These are phyloP conservation scores for Spodoptera frugiperda DNA, from an alignment of 1,140 invertebrate species.

Conservation along the genomic window DNA sequence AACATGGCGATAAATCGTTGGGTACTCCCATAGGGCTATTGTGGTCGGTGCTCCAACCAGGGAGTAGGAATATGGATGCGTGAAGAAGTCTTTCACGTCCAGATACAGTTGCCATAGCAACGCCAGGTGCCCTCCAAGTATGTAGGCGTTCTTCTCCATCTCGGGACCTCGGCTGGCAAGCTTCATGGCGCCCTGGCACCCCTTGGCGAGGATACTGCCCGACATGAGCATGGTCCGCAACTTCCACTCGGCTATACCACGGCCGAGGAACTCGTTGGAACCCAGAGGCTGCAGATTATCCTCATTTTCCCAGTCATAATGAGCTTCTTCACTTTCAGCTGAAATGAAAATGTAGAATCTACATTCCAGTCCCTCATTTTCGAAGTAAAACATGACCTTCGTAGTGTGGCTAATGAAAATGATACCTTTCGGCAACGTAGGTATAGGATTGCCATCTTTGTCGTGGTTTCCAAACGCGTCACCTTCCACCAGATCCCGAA, in stretches of 20 bases:
- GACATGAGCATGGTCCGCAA: conserved; percentile 91
- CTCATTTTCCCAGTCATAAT: conserved; percentile 75
- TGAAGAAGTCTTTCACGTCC: conserved; percentile 86
- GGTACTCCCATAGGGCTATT: conserved; percentile 91
- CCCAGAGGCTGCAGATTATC: conserved; percentile 74
- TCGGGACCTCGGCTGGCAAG: conserved; percentile 90
- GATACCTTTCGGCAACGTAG: conserved; percentile 85
- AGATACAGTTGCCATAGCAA: conserved; percentile 91
- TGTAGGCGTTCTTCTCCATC: conserved; percentile 90
- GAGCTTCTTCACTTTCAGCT: conserved; percentile 62
- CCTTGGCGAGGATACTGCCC: conserved; percentile 92
- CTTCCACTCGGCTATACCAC: conserved; percentile 92
- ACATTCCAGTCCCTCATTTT: background rate
- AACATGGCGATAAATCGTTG: conserved; percentile 87
- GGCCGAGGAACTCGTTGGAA: conserved; percentile 83
- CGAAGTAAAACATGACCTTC: background rate
- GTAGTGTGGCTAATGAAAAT: background rate
- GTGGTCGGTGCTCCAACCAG: conserved; percentile 92
- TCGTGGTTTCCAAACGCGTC: conserved; percentile 93
- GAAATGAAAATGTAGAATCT: conserved; percentile 22
- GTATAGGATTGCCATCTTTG: conserved; percentile 90
- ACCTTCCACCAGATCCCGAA: conserved; percentile 93
- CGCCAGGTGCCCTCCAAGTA: conserved; percentile 94
- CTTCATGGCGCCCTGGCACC: conserved; percentile 92
- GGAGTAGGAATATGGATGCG: conserved; percentile 85